Base-by-base conservation (phyloP, 1,140 invertebrate species). In the Lucilia cuprina region DNA sequence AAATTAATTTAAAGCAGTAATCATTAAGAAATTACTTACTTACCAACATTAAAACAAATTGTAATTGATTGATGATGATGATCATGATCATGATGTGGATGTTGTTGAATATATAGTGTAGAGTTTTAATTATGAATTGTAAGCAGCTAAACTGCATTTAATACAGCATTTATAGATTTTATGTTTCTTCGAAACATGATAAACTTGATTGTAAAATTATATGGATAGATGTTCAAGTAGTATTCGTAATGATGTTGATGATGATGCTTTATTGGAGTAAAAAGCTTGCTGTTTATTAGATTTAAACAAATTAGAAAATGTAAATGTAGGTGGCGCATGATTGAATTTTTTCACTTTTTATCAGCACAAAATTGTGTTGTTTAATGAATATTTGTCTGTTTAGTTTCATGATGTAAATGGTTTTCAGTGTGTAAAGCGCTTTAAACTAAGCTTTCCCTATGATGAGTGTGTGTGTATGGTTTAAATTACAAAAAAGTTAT, bases 401-500 rank as follows among this genome's bases (percentile, higher is more conserved):
- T 60, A 60, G 14, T n/a, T n/a, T 17, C 12, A 60, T 60, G 55
- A 17, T 7, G n/a, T 60, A 7, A 60, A 60, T 60, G 55, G 7
- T 14, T 60, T 60, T 60, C 14, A 60, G 14, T 60, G 65, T 70
- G 65, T 70, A 25, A 80, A 80, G 77, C 77, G 77, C 47, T 80
- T 78, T 80, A 2, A 25, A 80, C 77, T 80, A 80, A 80, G 77
- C 77, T 80, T 80, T 80, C 77, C 77, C 77, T 80, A 80, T 80
- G 77, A 50, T 80, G 77, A 49, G 77, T 80, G 41, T 70, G 19
- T 34, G 25, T 12, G 34, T 41, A 5, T 77, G 14, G 21, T 49
- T 49, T 70, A 70, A 10, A 70, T 19, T 70, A 21, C 19, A 70
- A 70, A 70, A n/a, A 21, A 7, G n/a, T 80, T 80, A 19, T 21